Percentiles rank a stretch among this genome's conserved stretches.
Conservation (phyloP, 1,140 invertebrate genomes). For the Trialeurodes vaporariorum region DNA sequence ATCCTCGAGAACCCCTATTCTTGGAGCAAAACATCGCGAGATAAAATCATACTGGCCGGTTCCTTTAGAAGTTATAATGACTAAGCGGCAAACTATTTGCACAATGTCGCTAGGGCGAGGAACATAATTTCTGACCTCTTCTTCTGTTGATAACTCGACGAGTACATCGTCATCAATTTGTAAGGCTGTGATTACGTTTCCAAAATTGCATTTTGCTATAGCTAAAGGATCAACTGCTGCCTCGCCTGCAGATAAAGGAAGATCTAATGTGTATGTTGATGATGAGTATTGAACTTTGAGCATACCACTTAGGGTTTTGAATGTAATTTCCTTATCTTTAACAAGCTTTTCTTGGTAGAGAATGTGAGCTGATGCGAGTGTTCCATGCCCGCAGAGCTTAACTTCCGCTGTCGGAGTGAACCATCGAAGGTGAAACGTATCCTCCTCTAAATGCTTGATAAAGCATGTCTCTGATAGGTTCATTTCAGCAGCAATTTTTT, state of each 20-base stretch:
- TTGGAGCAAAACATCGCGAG: background rate
- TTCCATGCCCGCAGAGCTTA: background rate
- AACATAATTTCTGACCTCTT: background rate
- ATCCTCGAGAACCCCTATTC: background rate
- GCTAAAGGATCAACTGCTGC: background rate
- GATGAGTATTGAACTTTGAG: too few species aligned
- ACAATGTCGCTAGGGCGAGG: background rate
- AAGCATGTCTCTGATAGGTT: background rate
- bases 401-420: background rate
- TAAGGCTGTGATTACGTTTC: too few species aligned
- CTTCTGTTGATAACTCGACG: background rate
- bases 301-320: too few species aligned
- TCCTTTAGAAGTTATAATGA: background rate
- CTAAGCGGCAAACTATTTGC: background rate
- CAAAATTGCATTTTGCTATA: too few species aligned
- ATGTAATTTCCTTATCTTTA: too few species aligned
- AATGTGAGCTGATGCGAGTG: background rate
- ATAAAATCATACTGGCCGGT: background rate
- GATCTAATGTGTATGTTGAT: too few species aligned
- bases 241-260: background rate
- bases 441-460: background rate
- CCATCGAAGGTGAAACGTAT: background rate
- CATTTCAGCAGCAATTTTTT: background rate
- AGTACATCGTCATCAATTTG: background rate
- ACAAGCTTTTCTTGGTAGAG: background rate